Percentiles rank a stretch among this genome's conserved stretches.
These are phyloP conservation scores for Harpalus rubripes DNA, from an alignment of 2,888 invertebrate genomes.

Conservation along the genomic window DNA sequence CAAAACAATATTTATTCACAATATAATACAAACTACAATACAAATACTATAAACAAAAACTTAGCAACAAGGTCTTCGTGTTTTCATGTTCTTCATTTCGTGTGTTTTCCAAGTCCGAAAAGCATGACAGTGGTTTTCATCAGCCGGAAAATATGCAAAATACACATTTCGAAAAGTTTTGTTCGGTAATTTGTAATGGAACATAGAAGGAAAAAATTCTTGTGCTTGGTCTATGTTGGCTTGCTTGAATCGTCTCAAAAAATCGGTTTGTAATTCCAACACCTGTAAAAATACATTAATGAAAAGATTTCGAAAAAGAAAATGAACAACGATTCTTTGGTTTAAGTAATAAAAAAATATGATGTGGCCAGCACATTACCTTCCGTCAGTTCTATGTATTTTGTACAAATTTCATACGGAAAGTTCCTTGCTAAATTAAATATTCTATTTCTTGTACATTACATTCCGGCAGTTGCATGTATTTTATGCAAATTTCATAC, in stretches of 20 bases:
- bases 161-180: conserved; percentile 73
- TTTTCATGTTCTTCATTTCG: conserved; percentile 64
- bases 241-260: conserved; percentile 72
- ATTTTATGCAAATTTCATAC: too few species aligned
- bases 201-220: conserved; percentile 74
- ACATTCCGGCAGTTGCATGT: too few species aligned
- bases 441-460: too few species aligned
- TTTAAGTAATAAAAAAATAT: too few species aligned
- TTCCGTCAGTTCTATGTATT: too few species aligned
- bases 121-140: conserved; percentile 72
- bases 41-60: background rate
- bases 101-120: conserved; percentile 70
- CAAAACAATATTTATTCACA: conserved; percentile 4
- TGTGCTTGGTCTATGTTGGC: conserved; percentile 72
- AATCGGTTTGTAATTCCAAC: conserved; percentile 68
- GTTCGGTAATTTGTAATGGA: conserved; percentile 74
- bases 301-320: too few species aligned
- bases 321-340: too few species aligned
- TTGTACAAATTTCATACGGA: too few species aligned
- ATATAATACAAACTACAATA: conserved; percentile 9
- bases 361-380: too few species aligned
- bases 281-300: conserved; percentile 10
- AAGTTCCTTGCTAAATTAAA: too few species aligned
- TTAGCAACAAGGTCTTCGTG: background rate
- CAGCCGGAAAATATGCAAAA: conserved; percentile 74